Conservation (phyloP, 2,888 invertebrate species). For the Melieria picta region DNA sequence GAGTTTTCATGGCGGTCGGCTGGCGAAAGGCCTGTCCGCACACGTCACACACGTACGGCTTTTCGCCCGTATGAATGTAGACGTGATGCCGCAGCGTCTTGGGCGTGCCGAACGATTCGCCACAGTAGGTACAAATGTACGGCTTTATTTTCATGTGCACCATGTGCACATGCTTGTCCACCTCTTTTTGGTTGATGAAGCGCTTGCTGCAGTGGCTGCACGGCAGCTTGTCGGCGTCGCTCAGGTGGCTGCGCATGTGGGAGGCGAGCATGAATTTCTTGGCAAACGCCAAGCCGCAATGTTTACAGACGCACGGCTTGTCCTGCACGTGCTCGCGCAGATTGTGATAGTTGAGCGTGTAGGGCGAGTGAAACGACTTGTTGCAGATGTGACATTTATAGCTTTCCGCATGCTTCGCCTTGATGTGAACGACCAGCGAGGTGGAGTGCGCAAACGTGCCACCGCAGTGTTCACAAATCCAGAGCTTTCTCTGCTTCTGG, state of each 20-base stretch:
- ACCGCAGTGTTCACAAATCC: conserved; percentile 42
- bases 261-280: conserved; percentile 40
- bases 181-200: conserved; percentile 41
- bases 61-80: conserved; percentile 46
- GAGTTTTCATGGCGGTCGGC: conserved; percentile 44
- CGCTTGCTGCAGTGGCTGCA: conserved; percentile 42
- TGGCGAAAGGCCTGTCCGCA: conserved; percentile 44
- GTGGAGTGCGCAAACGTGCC: conserved; percentile 36
- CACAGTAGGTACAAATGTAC: conserved; percentile 42
- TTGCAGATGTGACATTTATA: conserved; percentile 42
- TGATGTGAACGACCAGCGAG: conserved; percentile 34
- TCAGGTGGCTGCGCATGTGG: conserved; percentile 41
- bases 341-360: conserved; percentile 42
- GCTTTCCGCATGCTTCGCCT: conserved; percentile 36
- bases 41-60: conserved; percentile 44
- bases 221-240: conserved; percentile 39
- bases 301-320: conserved; percentile 40
- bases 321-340: conserved; percentile 37
- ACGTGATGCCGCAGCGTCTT: conserved; percentile 44
- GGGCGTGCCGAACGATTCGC: conserved; percentile 42
- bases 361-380: conserved; percentile 38
- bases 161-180: conserved; percentile 39
- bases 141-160: conserved; percentile 44
- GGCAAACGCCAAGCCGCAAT: conserved; percentile 40
- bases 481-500: conserved; percentile 25